Evolutionary conservation across 2,797 vertebrate species (phyloP).

Genomic region (Sebastes reedi): DNA sequence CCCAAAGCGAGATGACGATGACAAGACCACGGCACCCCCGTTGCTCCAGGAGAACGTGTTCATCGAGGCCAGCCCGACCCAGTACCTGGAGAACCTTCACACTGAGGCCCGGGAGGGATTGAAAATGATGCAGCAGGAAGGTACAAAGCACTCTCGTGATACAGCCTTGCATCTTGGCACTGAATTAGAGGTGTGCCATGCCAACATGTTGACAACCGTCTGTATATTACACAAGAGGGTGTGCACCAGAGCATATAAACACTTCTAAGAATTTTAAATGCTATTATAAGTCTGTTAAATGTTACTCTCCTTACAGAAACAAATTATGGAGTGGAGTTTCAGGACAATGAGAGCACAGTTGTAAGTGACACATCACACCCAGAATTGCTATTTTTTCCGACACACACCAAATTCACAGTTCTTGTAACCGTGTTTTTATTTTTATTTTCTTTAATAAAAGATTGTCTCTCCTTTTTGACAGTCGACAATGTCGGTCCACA

Average conservation of each 20-base stretch:
- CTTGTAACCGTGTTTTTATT: background rate
- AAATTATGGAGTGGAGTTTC: conserved; percentile 84
- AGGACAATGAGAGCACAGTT: conserved; percentile 89
- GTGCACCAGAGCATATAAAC: conserved; percentile 9
- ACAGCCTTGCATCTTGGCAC: background rate
- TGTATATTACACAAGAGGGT: conserved; percentile 8
- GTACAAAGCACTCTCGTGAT: conserved; percentile 67
- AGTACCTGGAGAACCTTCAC: conserved; percentile 93
- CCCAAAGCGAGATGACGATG: conserved; percentile 79
- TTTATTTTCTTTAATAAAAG: background rate
- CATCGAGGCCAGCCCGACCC: conserved; percentile 86
- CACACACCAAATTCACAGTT: background rate
- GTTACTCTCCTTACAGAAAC: conserved; percentile 83
- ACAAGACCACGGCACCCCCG: conserved; percentile 71
- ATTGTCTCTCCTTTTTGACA: conserved; percentile 53
- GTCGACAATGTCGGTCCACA: conserved; percentile 79
- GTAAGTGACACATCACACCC: conserved; percentile 76
- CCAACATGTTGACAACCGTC: conserved; percentile 14
- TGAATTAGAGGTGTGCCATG: conserved; percentile 11
- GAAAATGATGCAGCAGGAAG: conserved; percentile 92
- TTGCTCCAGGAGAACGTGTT: conserved; percentile 92
- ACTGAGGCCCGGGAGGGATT: conserved; percentile 91
- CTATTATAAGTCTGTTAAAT: conserved; percentile 7
- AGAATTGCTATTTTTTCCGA: background rate
- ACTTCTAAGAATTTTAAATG: background rate